Percentiles rank a stretch among this genome's conserved stretches.
Conservation (phyloP, 2,113 vertebrate species). For the Gila orcuttii region DNA sequence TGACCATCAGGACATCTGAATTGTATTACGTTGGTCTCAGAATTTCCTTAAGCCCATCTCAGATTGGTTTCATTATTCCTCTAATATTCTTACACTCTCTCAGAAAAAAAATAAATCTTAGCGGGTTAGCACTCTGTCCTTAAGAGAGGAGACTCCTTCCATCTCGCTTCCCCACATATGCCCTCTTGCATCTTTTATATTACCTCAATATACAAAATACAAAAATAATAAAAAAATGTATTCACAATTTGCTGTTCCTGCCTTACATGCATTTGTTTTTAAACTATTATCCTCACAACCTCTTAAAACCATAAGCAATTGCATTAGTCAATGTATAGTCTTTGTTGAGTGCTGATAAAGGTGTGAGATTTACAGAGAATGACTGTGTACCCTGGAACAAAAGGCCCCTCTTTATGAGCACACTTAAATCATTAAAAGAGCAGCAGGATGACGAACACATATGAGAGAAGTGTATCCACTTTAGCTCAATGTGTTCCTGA, state of each 20-base stretch:
- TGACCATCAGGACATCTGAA: background rate
- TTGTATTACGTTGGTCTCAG: background rate
- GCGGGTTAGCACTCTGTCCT: background rate
- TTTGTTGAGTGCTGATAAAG: background rate
- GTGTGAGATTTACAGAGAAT: background rate
- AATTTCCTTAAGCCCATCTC: background rate
- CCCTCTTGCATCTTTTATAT: background rate
- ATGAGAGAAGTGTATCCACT: background rate
- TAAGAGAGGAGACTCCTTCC: background rate
- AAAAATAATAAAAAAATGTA: background rate
- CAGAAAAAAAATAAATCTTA: background rate
- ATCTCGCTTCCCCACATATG: background rate
- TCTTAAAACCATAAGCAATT: background rate
- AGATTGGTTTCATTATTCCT: background rate
- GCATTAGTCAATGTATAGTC: background rate
- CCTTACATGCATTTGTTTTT: too few species aligned
- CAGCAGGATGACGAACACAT: background rate
- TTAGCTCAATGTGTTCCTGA: background rate
- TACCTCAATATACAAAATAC: background rate
- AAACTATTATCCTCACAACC: background rate
- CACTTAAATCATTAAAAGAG: conserved; percentile 27
- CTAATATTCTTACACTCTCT: background rate
- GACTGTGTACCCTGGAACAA: background rate
- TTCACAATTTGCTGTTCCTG: background rate
- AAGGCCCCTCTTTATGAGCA: background rate